Conservation (phyloP, 2,888 invertebrate genomes). For the Mesoligia furuncula region DNA sequence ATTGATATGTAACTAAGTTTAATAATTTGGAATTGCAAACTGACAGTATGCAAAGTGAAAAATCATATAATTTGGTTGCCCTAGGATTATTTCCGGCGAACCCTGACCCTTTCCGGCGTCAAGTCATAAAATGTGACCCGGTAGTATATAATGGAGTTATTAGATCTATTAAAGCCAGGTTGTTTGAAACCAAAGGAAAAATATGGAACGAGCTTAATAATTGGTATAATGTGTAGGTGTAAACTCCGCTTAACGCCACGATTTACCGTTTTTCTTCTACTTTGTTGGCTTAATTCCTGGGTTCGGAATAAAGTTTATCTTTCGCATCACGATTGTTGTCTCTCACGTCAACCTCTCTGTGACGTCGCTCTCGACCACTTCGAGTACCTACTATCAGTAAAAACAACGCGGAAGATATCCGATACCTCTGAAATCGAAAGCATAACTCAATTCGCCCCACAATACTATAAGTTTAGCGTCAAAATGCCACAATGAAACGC, state of each 20-base stretch:
- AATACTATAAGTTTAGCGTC: slow-evolving; percentile 77
- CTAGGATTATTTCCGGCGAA: not conserved
- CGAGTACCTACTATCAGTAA: slow-evolving; percentile 59
- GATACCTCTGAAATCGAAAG: slow-evolving; percentile 54
- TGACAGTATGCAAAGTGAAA: not conserved
- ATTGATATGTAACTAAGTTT: not conserved
- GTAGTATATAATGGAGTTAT: not conserved
- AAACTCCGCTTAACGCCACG: not conserved
- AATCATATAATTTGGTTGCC: not conserved
- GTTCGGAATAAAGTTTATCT: slow-evolving; percentile 49
- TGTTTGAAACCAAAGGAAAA: not conserved
- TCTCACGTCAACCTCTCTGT: slow-evolving; percentile 45
- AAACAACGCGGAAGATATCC: slow-evolving; percentile 62
- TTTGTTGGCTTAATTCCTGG: slow-evolving; percentile 16
- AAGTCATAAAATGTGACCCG: not conserved
- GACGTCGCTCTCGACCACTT: slow-evolving; percentile 33
- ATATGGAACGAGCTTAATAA: not conserved
- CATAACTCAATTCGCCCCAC: slow-evolving; percentile 65
- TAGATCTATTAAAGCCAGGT: not conserved
- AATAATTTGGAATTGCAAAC: not conserved
- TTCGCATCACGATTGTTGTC: slow-evolving; percentile 29
- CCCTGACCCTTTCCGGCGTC: not conserved
- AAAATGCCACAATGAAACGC: slow-evolving; percentile 84
- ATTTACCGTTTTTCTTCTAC: not conserved
- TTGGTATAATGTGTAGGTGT: not conserved